A percentile compares a stretch with the other conserved stretches of the same genome.
Conservation (phyloP, 1,140 invertebrate species). For the Philotrypesis tridentata region DNA sequence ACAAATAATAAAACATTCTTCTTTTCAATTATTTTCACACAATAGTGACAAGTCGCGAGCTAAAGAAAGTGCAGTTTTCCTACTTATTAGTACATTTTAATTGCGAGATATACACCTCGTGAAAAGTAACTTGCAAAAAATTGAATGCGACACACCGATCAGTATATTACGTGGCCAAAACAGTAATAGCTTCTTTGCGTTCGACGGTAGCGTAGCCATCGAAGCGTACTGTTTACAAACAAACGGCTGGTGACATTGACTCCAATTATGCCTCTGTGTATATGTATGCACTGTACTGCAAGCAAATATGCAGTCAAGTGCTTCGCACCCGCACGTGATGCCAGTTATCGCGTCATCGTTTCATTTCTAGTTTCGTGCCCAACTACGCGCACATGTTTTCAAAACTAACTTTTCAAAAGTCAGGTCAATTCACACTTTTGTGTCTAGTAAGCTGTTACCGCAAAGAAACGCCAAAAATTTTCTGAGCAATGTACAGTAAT, state of each 20-base stretch:
- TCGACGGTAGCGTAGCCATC: constrained; percentile 32
- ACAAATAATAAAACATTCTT: no score
- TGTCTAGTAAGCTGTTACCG: no score
- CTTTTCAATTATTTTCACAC: no score
- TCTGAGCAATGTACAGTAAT: no score
- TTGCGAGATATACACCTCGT: no score
- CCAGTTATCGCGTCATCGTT: background rate
- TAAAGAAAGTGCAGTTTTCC: no score
- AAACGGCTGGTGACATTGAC: constrained; percentile 36
- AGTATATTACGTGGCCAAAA: background rate
- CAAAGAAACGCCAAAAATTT: no score
- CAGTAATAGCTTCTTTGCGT: constrained; percentile 27
- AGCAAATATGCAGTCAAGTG: constrained; percentile 35
- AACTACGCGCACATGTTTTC: background rate
- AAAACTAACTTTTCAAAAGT: no score
- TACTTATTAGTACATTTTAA: no score
- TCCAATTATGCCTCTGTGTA: background rate
- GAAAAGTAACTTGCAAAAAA: no score
- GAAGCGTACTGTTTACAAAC: constrained; percentile 44
- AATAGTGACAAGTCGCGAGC: no score
- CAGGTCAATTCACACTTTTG: no score
- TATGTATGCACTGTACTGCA: background rate
- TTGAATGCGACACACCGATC: background rate
- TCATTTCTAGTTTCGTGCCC: constrained; percentile 1
- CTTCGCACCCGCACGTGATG: background rate